These are phyloP conservation scores for Parauchenoglanis punctatus DNA, from an alignment of 2,797 vertebrate genomes.

Conservation along the genomic window DNA sequence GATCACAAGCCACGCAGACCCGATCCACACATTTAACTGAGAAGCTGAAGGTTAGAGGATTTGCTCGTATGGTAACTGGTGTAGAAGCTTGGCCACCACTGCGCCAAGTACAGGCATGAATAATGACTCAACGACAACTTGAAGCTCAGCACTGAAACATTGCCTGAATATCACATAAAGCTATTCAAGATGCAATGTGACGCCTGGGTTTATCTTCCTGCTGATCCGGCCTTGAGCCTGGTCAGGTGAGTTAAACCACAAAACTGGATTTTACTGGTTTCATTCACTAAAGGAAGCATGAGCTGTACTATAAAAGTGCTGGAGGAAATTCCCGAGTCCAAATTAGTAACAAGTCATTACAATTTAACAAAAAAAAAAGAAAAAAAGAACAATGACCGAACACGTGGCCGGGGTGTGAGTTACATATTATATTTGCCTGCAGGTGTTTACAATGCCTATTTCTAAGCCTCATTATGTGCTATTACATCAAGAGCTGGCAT, in stretches of 20 bases:
- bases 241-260: not conserved
- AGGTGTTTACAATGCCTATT: not conserved
- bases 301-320: not conserved
- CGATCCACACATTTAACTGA: not conserved
- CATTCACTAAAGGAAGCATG: not conserved
- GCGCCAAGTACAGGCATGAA: not conserved
- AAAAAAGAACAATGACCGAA: not conserved
- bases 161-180: not conserved
- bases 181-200: not conserved
- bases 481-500: not conserved
- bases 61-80: not conserved
- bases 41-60: not conserved
- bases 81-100: not conserved
- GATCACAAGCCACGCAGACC: not conserved
- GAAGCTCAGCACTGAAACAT: not conserved
- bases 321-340: not conserved
- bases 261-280: slow-evolving; percentile 1
- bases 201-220: not conserved
- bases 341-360: not conserved
- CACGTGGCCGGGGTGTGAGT: not conserved
- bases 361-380: not conserved
- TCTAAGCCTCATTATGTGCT: not conserved
- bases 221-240: not conserved
- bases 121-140: not conserved
- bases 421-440: not conserved